Conservation (phyloP, 2,797 vertebrate genomes). For the Scolopax bukidnonensis region DNA sequence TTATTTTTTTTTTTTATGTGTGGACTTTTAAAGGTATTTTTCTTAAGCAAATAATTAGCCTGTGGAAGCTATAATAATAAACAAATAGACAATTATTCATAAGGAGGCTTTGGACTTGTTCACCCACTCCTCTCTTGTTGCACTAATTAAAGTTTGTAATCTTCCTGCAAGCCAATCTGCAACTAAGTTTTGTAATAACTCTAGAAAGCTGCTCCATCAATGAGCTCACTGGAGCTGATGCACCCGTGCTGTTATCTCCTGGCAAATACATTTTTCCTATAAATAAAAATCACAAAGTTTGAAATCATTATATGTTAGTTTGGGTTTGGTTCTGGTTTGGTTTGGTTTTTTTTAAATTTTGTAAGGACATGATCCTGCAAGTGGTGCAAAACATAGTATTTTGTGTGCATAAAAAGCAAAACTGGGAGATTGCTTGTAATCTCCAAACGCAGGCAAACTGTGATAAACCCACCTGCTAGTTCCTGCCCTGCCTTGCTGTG, state of each 20-base stretch:
- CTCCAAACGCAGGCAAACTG: fast-evolving
- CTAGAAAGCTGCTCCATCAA: not conserved
- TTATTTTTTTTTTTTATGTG: not conserved
- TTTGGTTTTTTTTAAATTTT: no score
- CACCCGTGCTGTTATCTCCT: not conserved
- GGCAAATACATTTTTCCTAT: fast-evolving
- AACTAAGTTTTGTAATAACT: not conserved
- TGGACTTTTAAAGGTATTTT: conserved; percentile 50
- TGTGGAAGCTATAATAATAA: conserved; percentile 30
- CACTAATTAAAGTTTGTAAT: not conserved
- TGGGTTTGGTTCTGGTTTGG: not conserved
- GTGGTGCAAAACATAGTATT: fast-evolving
- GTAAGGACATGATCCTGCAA: not conserved
- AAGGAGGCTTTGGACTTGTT: not conserved
- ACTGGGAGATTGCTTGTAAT: fast-evolving
- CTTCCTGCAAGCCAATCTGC: not conserved
- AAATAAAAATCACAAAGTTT: not conserved
- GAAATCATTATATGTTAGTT: fast-evolving
- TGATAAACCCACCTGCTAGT: not conserved
- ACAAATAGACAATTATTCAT: conserved; percentile 49
- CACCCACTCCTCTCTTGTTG: not conserved
- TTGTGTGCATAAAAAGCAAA: not conserved
- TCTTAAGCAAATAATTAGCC: conserved; percentile 39
- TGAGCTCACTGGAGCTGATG: not conserved
- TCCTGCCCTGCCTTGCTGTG: not conserved